Percentiles rank a stretch among this genome's conserved stretches.
Evolutionary conservation across 2,797 vertebrate species (phyloP).

Genomic region (Thunnus albacares): DNA sequence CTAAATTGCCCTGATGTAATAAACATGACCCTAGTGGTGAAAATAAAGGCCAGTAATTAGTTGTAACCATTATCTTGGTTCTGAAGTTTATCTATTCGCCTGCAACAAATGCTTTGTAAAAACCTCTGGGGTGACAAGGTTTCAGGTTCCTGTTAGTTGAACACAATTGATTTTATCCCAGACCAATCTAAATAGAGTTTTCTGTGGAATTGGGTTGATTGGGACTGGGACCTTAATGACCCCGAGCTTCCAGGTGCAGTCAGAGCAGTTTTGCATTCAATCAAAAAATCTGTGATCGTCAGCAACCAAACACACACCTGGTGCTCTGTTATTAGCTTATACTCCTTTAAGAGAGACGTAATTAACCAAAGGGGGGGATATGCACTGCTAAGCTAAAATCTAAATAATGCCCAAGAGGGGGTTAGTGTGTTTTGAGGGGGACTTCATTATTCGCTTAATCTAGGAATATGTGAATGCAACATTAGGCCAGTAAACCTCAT

Average conservation of each 20-base stretch:
- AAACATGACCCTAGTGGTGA: slow-evolving; percentile 26
- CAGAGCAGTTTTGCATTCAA: slow-evolving; percentile 47
- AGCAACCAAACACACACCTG: slow-evolving; percentile 73
- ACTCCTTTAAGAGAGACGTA: slow-evolving; percentile 57
- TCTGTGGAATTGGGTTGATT: slow-evolving; percentile 37
- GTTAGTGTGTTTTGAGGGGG: slow-evolving; percentile 40
- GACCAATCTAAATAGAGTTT: slow-evolving; percentile 39
- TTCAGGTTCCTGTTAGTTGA: slow-evolving; percentile 47
- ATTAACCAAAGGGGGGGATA: slow-evolving; percentile 62
- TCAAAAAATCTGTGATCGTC: slow-evolving; percentile 65
- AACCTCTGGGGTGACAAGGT: slow-evolving; percentile 20
- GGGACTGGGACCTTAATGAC: slow-evolving; percentile 52
- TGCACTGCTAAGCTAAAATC: slow-evolving; percentile 57
- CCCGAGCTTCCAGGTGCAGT: slow-evolving; percentile 58
- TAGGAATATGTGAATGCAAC: slow-evolving; percentile 51
- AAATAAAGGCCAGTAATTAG: slow-evolving; percentile 50
- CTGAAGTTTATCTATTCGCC: slow-evolving; percentile 37
- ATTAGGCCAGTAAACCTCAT: slow-evolving; percentile 55
- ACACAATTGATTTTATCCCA: slow-evolving; percentile 50
- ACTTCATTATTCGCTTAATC: slow-evolving; percentile 62
- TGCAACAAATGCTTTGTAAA: slow-evolving; percentile 32
- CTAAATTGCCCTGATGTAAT: slow-evolving; percentile 34
- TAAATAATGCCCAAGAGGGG: slow-evolving; percentile 55
- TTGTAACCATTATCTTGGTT: slow-evolving; percentile 15
- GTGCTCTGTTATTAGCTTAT: slow-evolving; percentile 64